Percentiles rank a stretch among this genome's conserved stretches.
Conservation (phyloP, 2,888 invertebrate genomes). For the Caenorhabditis sp. region DNA sequence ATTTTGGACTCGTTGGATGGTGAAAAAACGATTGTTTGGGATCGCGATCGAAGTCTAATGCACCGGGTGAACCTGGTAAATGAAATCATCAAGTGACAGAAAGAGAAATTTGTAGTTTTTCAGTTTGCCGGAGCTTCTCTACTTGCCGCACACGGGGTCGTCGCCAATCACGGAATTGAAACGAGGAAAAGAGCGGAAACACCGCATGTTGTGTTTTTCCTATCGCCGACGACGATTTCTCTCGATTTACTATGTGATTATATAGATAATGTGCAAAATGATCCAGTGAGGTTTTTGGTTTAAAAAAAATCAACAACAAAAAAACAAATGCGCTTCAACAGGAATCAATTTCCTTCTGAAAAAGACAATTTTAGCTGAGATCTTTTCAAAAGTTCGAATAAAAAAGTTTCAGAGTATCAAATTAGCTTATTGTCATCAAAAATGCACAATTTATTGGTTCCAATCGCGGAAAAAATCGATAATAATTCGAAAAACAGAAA, state of each 20-base stretch:
- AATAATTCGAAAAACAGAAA: too few relatives aligned
- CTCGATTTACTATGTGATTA: constrained; percentile 46
- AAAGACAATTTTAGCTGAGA: too few relatives aligned
- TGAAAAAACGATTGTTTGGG: constrained; percentile 66
- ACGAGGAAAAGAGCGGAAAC: constrained; percentile 15
- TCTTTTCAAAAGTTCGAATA: too few relatives aligned
- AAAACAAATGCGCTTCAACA: too few relatives aligned
- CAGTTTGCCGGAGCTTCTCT: constrained; percentile 42
- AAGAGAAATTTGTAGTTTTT: constrained; percentile 5
- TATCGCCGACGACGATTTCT: constrained; percentile 42
- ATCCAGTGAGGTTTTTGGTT: constrained; percentile 16
- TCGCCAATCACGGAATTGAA: constrained; percentile 39
- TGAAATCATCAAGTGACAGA: background rate
- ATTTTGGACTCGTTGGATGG: constrained; percentile 62
- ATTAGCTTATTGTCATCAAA: too few relatives aligned
- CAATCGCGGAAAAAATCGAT: too few relatives aligned
- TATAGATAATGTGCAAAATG: constrained; percentile 40
- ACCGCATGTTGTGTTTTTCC: constrained; percentile 46
- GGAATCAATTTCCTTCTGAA: too few relatives aligned
- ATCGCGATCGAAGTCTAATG: constrained; percentile 54
- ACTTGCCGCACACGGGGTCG: constrained; percentile 41
- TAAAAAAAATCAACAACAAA: constrained; percentile 5
- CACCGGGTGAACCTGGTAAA: constrained; percentile 60
- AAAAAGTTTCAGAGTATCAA: too few relatives aligned
- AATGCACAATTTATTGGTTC: too few relatives aligned